Conservation (phyloP, 2,888 invertebrate genomes). For the Bombylius major region DNA sequence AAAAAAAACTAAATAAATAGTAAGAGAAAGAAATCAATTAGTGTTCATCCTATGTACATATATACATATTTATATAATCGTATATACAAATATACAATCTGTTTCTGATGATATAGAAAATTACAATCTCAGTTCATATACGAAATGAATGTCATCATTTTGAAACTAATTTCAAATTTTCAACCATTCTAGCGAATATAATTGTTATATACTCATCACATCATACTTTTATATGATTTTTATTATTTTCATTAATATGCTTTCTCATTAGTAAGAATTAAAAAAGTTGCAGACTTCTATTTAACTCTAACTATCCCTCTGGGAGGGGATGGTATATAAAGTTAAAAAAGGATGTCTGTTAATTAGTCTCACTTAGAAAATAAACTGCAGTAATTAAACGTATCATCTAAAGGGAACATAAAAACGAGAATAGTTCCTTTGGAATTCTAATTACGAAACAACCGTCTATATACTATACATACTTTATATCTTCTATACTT, state of each 20-base stretch:
- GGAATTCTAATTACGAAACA: conserved; percentile 36
- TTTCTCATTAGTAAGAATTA: neutral
- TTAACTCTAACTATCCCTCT: no score
- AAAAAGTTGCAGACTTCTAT: neutral
- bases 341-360: conserved; percentile 24
- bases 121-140: no score
- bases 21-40: no score
- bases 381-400: conserved; percentile 37
- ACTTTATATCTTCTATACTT: neutral
- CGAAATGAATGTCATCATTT: no score
- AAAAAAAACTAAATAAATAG: no score
- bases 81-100: no score
- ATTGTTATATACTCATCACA: neutral
- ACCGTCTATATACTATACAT: conserved; percentile 15
- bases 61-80: no score
- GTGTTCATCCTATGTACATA: no score
- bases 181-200: neutral
- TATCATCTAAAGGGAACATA: conserved; percentile 17
- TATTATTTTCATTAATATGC: neutral
- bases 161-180: neutral
- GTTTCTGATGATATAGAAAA: no score
- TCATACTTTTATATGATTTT: neutral
- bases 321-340: no score
- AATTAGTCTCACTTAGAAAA: conserved; percentile 37
- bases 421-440: conserved; percentile 22